Percentiles rank a stretch among this genome's conserved stretches.
Conservation (phyloP, 2,888 invertebrate species). For the Dioctria linearis region DNA sequence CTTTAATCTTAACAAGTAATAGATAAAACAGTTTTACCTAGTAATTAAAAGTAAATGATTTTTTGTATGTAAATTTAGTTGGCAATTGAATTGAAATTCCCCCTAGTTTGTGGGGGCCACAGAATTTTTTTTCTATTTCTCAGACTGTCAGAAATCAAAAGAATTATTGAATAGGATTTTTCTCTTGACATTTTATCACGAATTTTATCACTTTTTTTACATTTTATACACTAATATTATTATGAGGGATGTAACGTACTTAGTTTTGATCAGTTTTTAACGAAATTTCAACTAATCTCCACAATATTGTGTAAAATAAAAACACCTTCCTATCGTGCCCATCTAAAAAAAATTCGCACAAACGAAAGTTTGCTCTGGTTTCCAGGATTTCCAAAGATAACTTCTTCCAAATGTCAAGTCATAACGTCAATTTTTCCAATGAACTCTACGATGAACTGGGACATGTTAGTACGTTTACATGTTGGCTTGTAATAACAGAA, state of each 20-base stretch:
- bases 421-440: neutral
- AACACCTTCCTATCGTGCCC: conserved; percentile 15
- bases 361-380: no score
- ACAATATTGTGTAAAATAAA: conserved; percentile 32
- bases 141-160: conserved; percentile 3
- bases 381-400: no score
- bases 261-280: neutral
- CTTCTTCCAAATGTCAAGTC: neutral
- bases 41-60: neutral
- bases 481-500: no score
- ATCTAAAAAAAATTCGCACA: conserved; percentile 6
- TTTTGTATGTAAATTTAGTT: neutral
- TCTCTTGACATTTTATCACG: conserved; percentile 6
- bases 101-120: conserved; percentile 25
- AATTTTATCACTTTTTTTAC: conserved; percentile 6
- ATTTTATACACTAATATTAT: conserved; percentile 15
- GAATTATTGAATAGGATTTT: neutral
- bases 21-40: conserved; percentile 6
- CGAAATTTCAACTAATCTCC: neutral
- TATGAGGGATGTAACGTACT: neutral
- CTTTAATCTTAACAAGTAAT: neutral
- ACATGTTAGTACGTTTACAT: no score
- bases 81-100: conserved; percentile 18
- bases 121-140: conserved; percentile 17
- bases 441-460: no score